A percentile compares a stretch with the other conserved stretches of the same genome.
These are phyloP conservation scores for Eutolmus rufibarbis DNA, from an alignment of 2,888 invertebrate genomes.

Conservation along the genomic window DNA sequence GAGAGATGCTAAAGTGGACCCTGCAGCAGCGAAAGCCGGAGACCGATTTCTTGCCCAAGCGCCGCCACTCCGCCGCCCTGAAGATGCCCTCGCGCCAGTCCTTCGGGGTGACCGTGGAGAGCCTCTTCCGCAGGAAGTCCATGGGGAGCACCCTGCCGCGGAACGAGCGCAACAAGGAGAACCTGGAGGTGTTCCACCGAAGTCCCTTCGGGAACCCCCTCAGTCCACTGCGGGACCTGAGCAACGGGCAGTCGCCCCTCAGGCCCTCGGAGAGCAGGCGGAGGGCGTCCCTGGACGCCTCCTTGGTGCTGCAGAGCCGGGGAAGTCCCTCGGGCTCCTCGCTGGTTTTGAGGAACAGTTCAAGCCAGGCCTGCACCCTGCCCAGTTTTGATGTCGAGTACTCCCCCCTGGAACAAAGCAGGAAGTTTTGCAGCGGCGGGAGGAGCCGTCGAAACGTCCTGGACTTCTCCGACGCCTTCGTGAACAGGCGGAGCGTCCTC, in stretches of 20 bases:
- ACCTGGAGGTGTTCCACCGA: slow-evolving; percentile 57
- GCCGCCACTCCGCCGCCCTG: slow-evolving; percentile 3
- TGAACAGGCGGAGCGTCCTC: not conserved
- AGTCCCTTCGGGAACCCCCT: slow-evolving; percentile 57
- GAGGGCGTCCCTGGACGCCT: slow-evolving; percentile 42
- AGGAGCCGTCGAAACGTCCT: not conserved
- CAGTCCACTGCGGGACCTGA: slow-evolving; percentile 59
- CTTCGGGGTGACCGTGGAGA: slow-evolving; percentile 3
- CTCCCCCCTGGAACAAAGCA: slow-evolving; percentile 44
- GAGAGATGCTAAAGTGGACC: slow-evolving; percentile 47
- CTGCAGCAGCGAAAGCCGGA: slow-evolving; percentile 22
- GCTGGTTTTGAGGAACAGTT: not conserved
- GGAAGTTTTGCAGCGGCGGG: not conserved
- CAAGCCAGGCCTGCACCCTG: slow-evolving; percentile 48
- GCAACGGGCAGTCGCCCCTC: slow-evolving; percentile 58
- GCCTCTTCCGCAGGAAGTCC: slow-evolving; percentile 11
- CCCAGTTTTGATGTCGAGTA: slow-evolving; percentile 50
- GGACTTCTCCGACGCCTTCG: not conserved
- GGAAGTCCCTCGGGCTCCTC: not conserved
- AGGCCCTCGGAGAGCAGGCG: slow-evolving; percentile 39
- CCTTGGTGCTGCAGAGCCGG: not conserved
- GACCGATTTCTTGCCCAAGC: slow-evolving; percentile 35
- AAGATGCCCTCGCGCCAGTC: slow-evolving; percentile 7
- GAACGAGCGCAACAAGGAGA: slow-evolving; percentile 58
- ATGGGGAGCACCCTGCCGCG: not conserved